phyloP scores from a whole-genome alignment of 37 sponge, comb jelly and placozoan species.

The Eunapius fragilis region DNA sequence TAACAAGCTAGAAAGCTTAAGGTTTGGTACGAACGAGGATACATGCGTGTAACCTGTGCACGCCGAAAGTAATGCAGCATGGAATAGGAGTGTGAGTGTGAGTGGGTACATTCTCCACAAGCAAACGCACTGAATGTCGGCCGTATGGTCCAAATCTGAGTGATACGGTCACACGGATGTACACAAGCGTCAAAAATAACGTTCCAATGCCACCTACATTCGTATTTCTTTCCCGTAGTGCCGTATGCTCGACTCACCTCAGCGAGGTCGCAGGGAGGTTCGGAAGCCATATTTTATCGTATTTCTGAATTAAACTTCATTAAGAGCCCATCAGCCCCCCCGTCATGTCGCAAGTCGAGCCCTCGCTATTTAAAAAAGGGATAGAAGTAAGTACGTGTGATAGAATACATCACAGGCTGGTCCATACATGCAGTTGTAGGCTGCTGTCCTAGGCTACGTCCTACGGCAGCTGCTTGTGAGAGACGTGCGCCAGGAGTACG shows the following conservation, averaged over 20 bases:
- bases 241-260: constrained; percentile 45
- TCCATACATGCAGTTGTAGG: constrained; percentile 7
- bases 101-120: background rate
- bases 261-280: constrained; percentile 54
- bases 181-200: background rate
- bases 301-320: background rate
- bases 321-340: constrained; percentile 1
- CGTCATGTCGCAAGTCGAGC: no score
- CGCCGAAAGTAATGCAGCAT: background rate
- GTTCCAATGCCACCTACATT: constrained; percentile 41
- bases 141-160: constrained; percentile 90
- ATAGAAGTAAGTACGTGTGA: constrained; percentile 8
- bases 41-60: constrained; percentile 77
- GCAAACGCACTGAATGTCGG: constrained; percentile 84
- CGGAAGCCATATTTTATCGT: background rate
- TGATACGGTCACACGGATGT: background rate
- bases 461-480: constrained; percentile 26
- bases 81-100: background rate
- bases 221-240: constrained; percentile 52
- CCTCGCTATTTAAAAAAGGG: no score
- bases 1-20: background rate
- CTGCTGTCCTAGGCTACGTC: constrained; percentile 20
- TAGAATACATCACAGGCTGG: background rate
- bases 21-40: constrained; percentile 29
- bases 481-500: constrained; percentile 50